Evolutionary conservation across 2,113 vertebrate genomes (phyloP), one percentile per base, ranked within the genome.

Genomic region (Sorex araneus): DNA sequence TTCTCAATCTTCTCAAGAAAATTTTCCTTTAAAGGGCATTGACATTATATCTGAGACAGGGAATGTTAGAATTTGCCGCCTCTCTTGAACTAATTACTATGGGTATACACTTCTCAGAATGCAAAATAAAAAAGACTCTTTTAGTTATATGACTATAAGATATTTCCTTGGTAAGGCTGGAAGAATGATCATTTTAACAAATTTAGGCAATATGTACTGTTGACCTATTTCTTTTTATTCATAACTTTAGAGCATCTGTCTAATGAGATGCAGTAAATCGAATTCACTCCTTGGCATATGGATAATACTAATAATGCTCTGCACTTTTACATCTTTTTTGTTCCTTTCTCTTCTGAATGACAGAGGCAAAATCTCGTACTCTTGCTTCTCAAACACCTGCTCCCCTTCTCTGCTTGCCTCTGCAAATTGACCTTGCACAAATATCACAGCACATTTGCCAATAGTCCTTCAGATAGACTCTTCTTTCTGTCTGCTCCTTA

Each of bases 271-370:
- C 45, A 66, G 73, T 70, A 74, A 63, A 84, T 3, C 47, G 84
- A 79, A n/a, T 71, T 75, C 16, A 19, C 67, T 93, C 21, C 36
- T 84, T 81, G 78, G 64, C 82, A 54, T 34, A 54, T 67, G 70
- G 85, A 60, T 19, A 32, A 28, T 2, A 8, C n/a, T 78, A 40
- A 71, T 71, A 36, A 75, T 16, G 47, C 28, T 77, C 19, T 71
- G 40, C 3, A 66, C 11, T 66, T 80, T 86, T 36, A 64, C 27
- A 89, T 64, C 88, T 70, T n/a, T 0, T 4, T 86, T 89, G 7
- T 30, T 27, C 54, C n/a, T 63, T 60, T 74, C 7, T 36, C 75
- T 73, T 84, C 57, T 93, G 66, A 87, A 40, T 12, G 16, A 4
- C 27, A 36, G 15, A 88, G 57, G 28, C 18, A 11, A 11, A 81